phyloP scores from a whole-genome alignment of 2,888 invertebrate species.

The Ectobius pallidus region DNA sequence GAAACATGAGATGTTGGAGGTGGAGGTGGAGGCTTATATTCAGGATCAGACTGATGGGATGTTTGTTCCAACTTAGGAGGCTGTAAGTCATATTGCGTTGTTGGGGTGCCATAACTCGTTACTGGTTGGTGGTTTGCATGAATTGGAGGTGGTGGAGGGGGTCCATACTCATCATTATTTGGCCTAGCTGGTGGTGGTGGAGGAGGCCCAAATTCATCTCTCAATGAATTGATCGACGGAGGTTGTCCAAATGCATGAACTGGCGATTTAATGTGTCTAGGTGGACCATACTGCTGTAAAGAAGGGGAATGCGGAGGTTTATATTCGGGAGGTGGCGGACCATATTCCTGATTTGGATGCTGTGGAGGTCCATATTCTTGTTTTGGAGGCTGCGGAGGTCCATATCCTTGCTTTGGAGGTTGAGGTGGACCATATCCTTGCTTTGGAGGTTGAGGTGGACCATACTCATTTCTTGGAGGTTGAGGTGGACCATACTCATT shows the following conservation, averaged over 20 bases:
- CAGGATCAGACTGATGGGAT: neutral
- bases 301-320: neutral
- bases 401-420: no score
- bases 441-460: neutral
- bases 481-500: slow-evolving; percentile 49
- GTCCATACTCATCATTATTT: neutral
- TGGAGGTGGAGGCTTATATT: slow-evolving; percentile 1
- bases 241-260: no score
- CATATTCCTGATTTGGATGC: neutral
- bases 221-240: neutral
- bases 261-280: neutral
- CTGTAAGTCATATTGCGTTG: no score
- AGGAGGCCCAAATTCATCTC: neutral
- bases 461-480: no score
- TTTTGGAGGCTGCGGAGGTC: neutral
- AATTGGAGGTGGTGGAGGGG: no score
- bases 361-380: slow-evolving; percentile 47
- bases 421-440: slow-evolving; percentile 48
- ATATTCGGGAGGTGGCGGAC: neutral
- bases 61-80: neutral
- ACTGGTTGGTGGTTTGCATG: no score
- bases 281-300: neutral
- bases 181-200: neutral
- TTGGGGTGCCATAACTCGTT: no score
- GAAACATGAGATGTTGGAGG: neutral